These are phyloP conservation scores for Xyliphius kryptos DNA, from an alignment of 2,113 vertebrate genomes.

Conservation along the genomic window DNA sequence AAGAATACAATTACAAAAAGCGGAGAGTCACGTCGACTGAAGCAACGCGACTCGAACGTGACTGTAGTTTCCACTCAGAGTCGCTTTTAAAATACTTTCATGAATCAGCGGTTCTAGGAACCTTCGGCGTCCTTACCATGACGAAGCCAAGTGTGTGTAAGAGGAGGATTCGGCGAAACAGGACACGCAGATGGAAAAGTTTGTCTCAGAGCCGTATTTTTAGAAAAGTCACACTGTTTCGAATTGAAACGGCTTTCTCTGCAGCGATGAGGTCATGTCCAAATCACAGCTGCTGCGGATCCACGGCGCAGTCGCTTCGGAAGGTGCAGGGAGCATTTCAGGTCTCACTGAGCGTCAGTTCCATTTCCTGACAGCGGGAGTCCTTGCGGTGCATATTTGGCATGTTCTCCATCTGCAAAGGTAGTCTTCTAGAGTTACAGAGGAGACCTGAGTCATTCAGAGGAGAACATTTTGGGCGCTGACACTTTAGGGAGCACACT, in stretches of 20 bases:
- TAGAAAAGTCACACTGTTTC: conserved; percentile 6
- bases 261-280: not conserved
- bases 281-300: not conserved
- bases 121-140: conserved; percentile 5
- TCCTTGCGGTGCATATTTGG: too few species aligned
- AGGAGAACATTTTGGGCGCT: too few species aligned
- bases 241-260: conserved; percentile 12
- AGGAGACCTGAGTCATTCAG: too few species aligned
- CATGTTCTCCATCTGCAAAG: too few species aligned
- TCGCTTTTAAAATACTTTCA: not conserved
- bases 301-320: too few species aligned
- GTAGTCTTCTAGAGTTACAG: too few species aligned
- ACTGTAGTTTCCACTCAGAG: conserved; percentile 18
- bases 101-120: conserved; percentile 24
- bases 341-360: too few species aligned
- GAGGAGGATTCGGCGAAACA: not conserved
- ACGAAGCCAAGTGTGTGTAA: conserved; percentile 14
- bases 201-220: conserved; percentile 4
- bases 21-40: conserved; percentile 15
- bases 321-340: too few species aligned
- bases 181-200: not conserved
- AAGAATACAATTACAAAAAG: too few species aligned
- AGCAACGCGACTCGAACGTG: conserved; percentile 13
- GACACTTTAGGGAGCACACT: too few species aligned
- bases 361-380: too few species aligned